Conservation (phyloP, 2,888 invertebrate species). For the Anthoptus insignis region DNA sequence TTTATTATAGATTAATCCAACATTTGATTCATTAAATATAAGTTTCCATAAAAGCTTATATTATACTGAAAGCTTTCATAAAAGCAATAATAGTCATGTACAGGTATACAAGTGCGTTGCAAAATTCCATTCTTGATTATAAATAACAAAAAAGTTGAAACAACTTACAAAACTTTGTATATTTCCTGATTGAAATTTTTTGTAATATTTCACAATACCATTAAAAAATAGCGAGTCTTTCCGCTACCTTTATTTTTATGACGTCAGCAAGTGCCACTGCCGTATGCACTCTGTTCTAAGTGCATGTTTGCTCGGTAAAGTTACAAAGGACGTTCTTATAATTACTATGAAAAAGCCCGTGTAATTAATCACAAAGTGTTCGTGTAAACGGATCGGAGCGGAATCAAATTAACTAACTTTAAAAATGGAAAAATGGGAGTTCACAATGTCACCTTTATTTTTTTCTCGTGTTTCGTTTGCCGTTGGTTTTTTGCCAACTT, state of each 20-base stretch:
- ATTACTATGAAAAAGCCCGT: conserved; percentile 49
- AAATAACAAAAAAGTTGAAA: no score
- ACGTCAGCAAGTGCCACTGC: conserved; percentile 3
- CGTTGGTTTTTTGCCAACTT: conserved; percentile 53
- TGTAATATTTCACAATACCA: not conserved
- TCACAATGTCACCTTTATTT: conserved; percentile 49
- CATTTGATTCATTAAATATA: no score
- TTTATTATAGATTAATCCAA: no score
- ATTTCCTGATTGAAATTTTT: no score
- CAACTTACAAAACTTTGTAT: no score
- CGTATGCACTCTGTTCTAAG: conserved; percentile 46
- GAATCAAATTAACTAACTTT: conserved; percentile 51
- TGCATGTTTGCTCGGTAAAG: conserved; percentile 53
- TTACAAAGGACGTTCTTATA: conserved; percentile 53
- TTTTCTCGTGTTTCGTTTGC: conserved; percentile 33
- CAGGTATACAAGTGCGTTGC: no score
- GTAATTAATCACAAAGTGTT: conserved; percentile 54
- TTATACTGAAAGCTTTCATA: no score
- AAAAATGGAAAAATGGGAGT: conserved; percentile 45
- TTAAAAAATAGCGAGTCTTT: not conserved
- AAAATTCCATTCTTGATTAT: no score
- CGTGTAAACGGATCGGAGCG: conserved; percentile 47
- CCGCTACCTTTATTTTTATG: not conserved
- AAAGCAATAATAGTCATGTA: no score
- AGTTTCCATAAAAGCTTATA: no score